Base-by-base conservation (phyloP, 2,797 vertebrate species). In the Pseudotriccus pelzelni region DNA sequence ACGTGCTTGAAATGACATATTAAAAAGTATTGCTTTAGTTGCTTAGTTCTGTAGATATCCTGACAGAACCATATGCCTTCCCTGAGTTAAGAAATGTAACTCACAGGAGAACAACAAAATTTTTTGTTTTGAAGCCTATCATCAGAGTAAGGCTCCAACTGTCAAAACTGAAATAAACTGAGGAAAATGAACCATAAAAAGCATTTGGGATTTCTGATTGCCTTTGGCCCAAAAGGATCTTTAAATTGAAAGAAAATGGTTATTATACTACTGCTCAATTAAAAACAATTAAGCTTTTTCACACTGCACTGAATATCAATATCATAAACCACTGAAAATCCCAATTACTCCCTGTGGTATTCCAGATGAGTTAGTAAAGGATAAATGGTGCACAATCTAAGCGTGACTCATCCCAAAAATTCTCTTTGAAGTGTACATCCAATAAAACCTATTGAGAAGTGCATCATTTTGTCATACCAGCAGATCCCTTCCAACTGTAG, bases 91-190 rank as follows among this genome's bases (percentile, higher is more conserved):
- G 67, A 90, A 92, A 84, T 41, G 9, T 24, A 70, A 93, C 59
- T 67, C 86, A 66, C 4, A 17, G 25, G 13, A 86, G 34, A 79
- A 59, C 4, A 93, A 90, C 12, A 89, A 80, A 59, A 69, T 50
- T 60, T 16, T 87, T 76, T 77, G 18, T 9, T 92, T 92, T 68
- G 58, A 49, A 87, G 30, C 21, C 15, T 77, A 67, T 56, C 37
- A 82, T 68, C 22, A 62, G 14, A 79, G 34, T 41, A 76, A 68
- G 37, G 14, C 21, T 93, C 34, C 23, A 69, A 66, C 73, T 77
- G n/a, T 64, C 52, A 85, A 82, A 97, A 89, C 37, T 68, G 60
- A 94, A 95, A 95, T 87, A 84, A 95, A 93, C 55, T 82, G 59
- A 77, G 37, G 24, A 93, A 94, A 93, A 95, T 43, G 4, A 87